Evolutionary conservation across 2,113 vertebrate genomes (phyloP).

Genomic region (Bubalus kerabau): DNA sequence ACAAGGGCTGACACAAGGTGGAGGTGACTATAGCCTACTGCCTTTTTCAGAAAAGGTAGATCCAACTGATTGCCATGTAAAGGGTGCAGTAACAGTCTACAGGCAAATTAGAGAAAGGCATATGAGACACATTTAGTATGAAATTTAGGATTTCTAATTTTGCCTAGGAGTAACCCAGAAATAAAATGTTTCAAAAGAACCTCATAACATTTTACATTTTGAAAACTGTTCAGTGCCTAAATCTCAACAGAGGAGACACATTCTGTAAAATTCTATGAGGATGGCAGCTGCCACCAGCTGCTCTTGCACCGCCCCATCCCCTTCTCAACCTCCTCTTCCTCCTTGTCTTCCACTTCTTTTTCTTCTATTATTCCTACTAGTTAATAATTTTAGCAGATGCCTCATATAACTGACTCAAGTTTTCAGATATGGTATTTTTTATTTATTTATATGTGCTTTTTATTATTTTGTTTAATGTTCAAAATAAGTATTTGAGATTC

Average conservation of each 20-base stretch:
- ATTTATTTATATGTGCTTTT: background rate
- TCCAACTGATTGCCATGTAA: background rate
- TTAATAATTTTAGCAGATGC: background rate
- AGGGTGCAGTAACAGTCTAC: background rate
- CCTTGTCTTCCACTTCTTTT: background rate
- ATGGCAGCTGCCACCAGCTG: background rate
- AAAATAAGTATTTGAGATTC: background rate
- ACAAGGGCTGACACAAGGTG: fast-evolving
- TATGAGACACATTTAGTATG: too few relatives aligned
- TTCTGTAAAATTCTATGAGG: background rate
- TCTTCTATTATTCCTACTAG: background rate
- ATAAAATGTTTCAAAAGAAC: background rate
- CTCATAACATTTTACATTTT: background rate
- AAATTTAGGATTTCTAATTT: background rate
- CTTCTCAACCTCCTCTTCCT: background rate
- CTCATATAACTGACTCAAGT: background rate
- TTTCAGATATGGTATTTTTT: background rate
- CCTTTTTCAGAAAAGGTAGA: background rate
- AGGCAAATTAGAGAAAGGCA: background rate
- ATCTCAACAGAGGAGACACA: background rate
- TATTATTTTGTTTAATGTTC: background rate
- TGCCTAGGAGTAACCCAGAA: background rate
- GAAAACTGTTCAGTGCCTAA: background rate
- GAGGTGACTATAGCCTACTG: background rate
- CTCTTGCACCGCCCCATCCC: fast-evolving